phyloP scores from a whole-genome alignment of 2,797 vertebrate species.

The Acanthurus lineatus region DNA sequence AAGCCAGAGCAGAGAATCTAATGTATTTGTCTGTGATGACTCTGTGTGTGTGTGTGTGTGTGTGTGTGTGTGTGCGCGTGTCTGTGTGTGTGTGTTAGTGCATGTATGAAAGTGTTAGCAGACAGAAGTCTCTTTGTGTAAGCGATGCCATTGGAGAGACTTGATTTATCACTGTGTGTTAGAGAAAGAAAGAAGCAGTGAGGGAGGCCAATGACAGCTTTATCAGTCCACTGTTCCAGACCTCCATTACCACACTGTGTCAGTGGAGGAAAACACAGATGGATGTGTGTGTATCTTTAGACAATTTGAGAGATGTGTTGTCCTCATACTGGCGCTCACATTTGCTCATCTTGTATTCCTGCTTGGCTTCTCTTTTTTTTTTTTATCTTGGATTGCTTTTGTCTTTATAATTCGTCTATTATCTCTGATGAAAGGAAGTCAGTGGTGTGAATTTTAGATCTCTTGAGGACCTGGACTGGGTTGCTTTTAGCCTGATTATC shows the following conservation, averaged over 20 bases:
- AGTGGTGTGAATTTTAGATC: background rate
- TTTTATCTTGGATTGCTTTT: background rate
- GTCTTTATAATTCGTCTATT: background rate
- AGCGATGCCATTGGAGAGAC: slow-evolving; percentile 55
- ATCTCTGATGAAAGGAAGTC: background rate
- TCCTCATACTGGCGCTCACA: slow-evolving; percentile 16
- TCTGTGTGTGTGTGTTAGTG: slow-evolving; percentile 4
- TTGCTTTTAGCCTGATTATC: background rate
- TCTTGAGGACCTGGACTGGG: background rate
- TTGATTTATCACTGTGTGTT: slow-evolving; percentile 62
- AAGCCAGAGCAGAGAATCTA: slow-evolving; percentile 26
- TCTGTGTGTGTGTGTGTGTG: slow-evolving; percentile 6
- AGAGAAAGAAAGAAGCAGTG: slow-evolving; percentile 40
- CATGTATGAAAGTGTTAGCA: slow-evolving; percentile 38
- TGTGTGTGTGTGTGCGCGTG: slow-evolving; percentile 3
- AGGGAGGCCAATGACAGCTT: slow-evolving; percentile 57
- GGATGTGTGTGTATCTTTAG: slow-evolving; percentile 21
- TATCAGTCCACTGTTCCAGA: slow-evolving; percentile 66
- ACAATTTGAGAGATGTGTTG: slow-evolving; percentile 22
- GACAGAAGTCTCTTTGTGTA: slow-evolving; percentile 56
- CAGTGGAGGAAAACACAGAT: slow-evolving; percentile 51
- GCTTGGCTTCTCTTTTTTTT: background rate
- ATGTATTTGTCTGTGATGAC: slow-evolving; percentile 34
- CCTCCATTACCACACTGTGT: slow-evolving; percentile 59
- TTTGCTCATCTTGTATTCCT: slow-evolving; percentile 16